Conservation (phyloP, 2,797 vertebrate species). For the Alcedo atthis region DNA sequence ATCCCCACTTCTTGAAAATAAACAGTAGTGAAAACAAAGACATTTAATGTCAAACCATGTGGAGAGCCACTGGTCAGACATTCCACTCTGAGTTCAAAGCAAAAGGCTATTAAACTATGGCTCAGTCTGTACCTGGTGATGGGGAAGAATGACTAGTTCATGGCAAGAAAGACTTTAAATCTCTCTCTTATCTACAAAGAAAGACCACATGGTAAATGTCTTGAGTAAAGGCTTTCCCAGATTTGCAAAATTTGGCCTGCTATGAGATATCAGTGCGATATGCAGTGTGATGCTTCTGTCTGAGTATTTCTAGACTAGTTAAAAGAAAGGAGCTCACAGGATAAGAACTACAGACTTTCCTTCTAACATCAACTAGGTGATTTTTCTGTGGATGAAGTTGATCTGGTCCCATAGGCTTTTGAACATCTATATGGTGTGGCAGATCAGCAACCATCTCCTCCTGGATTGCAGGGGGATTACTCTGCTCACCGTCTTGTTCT, state of each 20-base stretch:
- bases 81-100: fast-evolving
- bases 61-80: not conserved
- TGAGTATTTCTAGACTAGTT: not conserved
- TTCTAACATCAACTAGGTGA: not conserved
- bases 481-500: too few relatives aligned
- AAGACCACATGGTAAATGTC: not conserved
- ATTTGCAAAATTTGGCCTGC: not conserved
- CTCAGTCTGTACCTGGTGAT: not conserved
- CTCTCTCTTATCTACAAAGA: not conserved
- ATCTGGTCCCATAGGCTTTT: too few relatives aligned
- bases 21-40: not conserved
- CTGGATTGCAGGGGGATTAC: too few relatives aligned
- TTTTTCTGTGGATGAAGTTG: not conserved
- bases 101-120: not conserved
- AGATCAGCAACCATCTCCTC: too few relatives aligned
- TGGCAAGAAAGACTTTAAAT: not conserved
- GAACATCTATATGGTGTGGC: too few relatives aligned
- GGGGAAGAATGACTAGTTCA: not conserved
- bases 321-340: not conserved
- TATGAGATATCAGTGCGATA: not conserved
- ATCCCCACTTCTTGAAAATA: not conserved
- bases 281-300: not conserved
- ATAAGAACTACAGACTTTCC: not conserved
- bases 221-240: not conserved
- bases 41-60: not conserved